A percentile compares a stretch with the other conserved stretches of the same genome.
Evolutionary conservation across 2,113 vertebrate species (phyloP).

Genomic region (Cephalopterus ornatus): DNA sequence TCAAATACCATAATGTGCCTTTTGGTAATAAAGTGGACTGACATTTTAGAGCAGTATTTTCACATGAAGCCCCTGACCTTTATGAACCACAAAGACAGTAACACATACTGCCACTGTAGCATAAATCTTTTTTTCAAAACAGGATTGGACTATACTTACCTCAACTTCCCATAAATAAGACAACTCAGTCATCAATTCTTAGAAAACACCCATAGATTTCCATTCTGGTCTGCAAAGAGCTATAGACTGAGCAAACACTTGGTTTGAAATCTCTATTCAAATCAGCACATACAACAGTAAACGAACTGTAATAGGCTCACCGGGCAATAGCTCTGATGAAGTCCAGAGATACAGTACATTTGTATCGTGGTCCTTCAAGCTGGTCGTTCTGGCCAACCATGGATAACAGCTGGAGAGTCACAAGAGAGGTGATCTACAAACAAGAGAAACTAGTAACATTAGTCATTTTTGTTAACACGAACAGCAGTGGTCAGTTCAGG

Average conservation of each 20-base stretch:
- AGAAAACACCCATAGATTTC: neutral
- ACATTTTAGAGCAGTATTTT: slow-evolving; percentile 3
- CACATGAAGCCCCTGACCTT: neutral
- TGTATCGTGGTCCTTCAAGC: slow-evolving; percentile 92
- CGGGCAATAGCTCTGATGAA: slow-evolving; percentile 92
- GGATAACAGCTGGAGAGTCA: slow-evolving; percentile 89
- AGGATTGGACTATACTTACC: neutral
- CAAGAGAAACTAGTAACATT: neutral
- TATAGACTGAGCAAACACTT: neutral
- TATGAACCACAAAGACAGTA: neutral
- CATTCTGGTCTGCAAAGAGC: slow-evolving; percentile 4
- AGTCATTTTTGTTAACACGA: neutral
- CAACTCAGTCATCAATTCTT: neutral
- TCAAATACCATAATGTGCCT: neutral
- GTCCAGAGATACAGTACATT: slow-evolving; percentile 92
- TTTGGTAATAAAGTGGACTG: neutral
- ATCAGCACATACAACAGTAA: neutral
- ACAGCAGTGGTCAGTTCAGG: neutral
- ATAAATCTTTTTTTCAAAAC: neutral
- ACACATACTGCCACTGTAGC: neutral
- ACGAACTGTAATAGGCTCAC: slow-evolving; percentile 60
- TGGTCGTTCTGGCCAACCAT: slow-evolving; percentile 90
- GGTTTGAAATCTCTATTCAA: slow-evolving; percentile 21
- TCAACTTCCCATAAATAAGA: neutral
- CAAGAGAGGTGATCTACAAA: slow-evolving; percentile 90